Evolutionary conservation across 2,113 vertebrate genomes (phyloP).

Genomic region (Neotoma lepida): DNA sequence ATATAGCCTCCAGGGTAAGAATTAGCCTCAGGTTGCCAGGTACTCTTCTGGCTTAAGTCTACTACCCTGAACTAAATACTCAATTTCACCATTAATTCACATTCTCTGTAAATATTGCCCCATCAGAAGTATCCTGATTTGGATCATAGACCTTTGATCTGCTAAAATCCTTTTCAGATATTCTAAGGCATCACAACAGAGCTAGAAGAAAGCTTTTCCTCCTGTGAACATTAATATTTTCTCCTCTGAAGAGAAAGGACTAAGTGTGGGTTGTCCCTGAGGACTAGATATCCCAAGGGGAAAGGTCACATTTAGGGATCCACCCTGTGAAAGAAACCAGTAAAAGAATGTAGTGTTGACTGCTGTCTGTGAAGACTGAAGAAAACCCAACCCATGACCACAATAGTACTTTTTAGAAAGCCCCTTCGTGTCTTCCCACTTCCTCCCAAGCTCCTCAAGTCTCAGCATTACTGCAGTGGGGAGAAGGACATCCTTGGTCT

Average conservation of each 20-base stretch:
- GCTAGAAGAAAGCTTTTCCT: neutral
- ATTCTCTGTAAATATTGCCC: neutral
- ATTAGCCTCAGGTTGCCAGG: neutral
- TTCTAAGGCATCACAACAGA: neutral
- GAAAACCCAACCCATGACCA: neutral
- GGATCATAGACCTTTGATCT: neutral
- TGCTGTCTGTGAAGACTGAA: neutral
- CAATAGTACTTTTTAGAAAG: neutral
- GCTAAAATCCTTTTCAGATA: neutral
- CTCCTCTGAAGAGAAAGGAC: conserved; percentile 13
- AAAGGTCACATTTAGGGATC: neutral
- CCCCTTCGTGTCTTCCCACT: neutral
- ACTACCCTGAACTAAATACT: neutral
- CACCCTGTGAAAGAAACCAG: neutral
- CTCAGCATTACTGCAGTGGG: neutral
- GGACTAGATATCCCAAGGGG: neutral
- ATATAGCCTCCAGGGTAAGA: neutral
- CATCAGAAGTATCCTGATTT: neutral
- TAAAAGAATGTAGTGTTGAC: neutral
- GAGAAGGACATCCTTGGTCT: neutral
- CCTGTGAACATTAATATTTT: neutral
- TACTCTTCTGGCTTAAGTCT: neutral
- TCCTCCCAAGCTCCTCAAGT: neutral
- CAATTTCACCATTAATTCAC: neutral
- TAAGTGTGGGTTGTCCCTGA: neutral